A percentile compares a stretch with the other conserved stretches of the same genome.
Conservation (phyloP, 1,140 invertebrate genomes). For the Cheumatopsyche charites region DNA sequence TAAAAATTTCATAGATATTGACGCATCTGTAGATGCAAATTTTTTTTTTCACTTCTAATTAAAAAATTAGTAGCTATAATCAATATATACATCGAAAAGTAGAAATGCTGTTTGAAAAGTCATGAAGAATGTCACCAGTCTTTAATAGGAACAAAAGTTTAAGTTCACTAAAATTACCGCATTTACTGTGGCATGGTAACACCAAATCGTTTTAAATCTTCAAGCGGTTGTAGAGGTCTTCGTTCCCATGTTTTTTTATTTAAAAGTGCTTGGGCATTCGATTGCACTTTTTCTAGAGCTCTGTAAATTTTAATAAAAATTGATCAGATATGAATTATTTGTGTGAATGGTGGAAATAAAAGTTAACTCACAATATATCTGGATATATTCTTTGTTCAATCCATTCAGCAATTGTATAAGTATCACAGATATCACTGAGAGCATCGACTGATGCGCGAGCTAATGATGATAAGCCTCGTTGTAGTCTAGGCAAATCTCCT, state of each 20-base stretch:
- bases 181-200: constrained; percentile 43
- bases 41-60: too few relatives aligned
- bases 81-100: too few relatives aligned
- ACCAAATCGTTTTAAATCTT: constrained; percentile 54
- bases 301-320: constrained; percentile 36
- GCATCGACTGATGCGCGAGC: constrained; percentile 69
- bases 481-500: constrained; percentile 67
- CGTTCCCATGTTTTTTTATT: constrained; percentile 54
- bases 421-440: constrained; percentile 73
- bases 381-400: constrained; percentile 64
- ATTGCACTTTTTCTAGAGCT: constrained; percentile 58
- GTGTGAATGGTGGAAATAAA: background rate
- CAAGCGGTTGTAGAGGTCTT: constrained; percentile 54
- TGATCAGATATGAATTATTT: constrained; percentile 12
- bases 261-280: constrained; percentile 54
- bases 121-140: constrained; percentile 2
- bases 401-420: constrained; percentile 75
- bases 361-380: constrained; percentile 49
- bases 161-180: constrained; percentile 7
- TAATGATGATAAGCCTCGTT: constrained; percentile 66
- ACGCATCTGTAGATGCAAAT: too few relatives aligned
- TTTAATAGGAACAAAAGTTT: constrained; percentile 27
- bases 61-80: too few relatives aligned
- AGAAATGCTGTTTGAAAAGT: background rate
- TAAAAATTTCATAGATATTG: too few relatives aligned